Conservation (phyloP, 2,888 invertebrate genomes). For the Melolontha melolontha region DNA sequence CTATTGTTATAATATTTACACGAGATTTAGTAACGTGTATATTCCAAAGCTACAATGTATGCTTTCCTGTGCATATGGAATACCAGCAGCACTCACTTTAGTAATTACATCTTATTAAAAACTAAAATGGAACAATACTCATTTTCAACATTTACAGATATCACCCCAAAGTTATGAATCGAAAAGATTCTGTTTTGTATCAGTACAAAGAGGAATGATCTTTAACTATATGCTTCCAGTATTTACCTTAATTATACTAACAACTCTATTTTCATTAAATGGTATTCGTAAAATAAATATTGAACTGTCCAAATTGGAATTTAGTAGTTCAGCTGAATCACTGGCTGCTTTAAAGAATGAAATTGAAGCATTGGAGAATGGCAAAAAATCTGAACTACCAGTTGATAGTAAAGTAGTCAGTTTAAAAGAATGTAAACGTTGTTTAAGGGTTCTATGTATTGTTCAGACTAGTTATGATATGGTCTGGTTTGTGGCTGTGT, state of each 20-base stretch:
- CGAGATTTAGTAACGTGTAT: constrained; percentile 66
- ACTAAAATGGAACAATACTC: constrained; percentile 10
- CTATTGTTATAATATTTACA: constrained; percentile 74
- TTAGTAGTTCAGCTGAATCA: constrained; percentile 62
- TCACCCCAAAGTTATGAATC: constrained; percentile 80
- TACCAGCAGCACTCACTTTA: constrained; percentile 75
- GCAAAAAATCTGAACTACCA: constrained; percentile 53
- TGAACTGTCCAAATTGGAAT: constrained; percentile 62
- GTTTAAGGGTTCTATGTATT: constrained; percentile 74
- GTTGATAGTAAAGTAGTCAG: constrained; percentile 59
- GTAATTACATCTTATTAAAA: constrained; percentile 65
- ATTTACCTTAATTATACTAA: constrained; percentile 75
- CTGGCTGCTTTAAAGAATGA: constrained; percentile 60
- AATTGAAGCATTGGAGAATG: constrained; percentile 56
- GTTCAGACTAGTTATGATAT: constrained; percentile 78
- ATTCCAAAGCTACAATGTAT: constrained; percentile 71
- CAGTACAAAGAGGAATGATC: constrained; percentile 81
- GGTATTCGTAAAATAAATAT: constrained; percentile 66
- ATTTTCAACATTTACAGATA: constrained; percentile 65
- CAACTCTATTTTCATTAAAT: constrained; percentile 72
- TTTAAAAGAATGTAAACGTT: constrained; percentile 71
- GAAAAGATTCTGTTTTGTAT: constrained; percentile 82
- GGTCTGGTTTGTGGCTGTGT: constrained; percentile 80
- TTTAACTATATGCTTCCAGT: constrained; percentile 81
- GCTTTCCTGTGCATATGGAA: constrained; percentile 72